Conservation (phyloP, 2,888 invertebrate genomes). For the Leucoma salicis region DNA sequence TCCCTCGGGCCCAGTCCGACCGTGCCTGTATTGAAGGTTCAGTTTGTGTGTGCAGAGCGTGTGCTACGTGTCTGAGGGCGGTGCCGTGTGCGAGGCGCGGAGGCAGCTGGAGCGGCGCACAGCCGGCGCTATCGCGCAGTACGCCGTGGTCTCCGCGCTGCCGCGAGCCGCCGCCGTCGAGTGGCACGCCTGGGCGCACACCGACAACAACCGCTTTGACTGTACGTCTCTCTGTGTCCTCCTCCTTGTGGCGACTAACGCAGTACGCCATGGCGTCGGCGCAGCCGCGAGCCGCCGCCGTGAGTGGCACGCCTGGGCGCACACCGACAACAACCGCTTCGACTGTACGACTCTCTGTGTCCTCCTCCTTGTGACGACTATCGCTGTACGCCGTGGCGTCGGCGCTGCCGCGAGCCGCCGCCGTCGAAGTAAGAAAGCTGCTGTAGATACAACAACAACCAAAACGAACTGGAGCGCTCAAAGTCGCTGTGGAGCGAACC, state of each 20-base stretch:
- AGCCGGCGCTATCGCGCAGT: conserved; percentile 93
- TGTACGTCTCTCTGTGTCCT: conserved; percentile 72
- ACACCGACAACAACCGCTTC: conserved; percentile 92
- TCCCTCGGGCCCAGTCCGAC: too few species aligned
- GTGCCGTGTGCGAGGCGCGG: conserved; percentile 87
- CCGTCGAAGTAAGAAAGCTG: too few species aligned
- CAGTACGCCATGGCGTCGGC: conserved; percentile 92
- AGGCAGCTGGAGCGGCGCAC: conserved; percentile 91
- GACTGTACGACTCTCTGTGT: conserved; percentile 83
- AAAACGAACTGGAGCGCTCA: too few species aligned
- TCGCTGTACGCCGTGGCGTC: conserved; percentile 93
- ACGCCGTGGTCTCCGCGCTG: conserved; percentile 90
- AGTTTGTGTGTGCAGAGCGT: too few species aligned
- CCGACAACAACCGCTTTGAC: conserved; percentile 93
- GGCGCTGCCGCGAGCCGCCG: conserved; percentile 89
- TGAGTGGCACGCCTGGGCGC: conserved; percentile 98
- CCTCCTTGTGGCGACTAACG: too few species aligned
- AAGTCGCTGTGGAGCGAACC: too few species aligned
- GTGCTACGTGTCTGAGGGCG: conserved; percentile 90
- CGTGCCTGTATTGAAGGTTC: too few species aligned
- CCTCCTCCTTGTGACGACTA: too few species aligned
- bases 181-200: conserved; percentile 97
- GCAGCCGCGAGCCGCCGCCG: conserved; percentile 89
- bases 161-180: conserved; percentile 92
- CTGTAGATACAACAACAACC: too few species aligned